These are phyloP conservation scores for Genyomyrus donnyi DNA, from an alignment of 2,113 vertebrate species.

Conservation along the genomic window DNA sequence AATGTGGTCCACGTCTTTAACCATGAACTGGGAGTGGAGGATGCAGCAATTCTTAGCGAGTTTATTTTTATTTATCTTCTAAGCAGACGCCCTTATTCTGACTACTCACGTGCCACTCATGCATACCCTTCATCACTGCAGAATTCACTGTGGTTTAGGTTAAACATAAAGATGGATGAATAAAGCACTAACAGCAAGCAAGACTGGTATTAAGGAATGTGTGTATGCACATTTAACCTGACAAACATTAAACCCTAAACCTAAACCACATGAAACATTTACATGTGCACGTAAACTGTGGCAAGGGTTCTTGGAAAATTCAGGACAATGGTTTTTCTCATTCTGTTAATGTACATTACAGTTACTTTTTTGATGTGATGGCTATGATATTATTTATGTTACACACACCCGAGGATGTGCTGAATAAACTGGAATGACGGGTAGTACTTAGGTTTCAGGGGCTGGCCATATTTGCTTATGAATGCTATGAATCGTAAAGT, in stretches of 20 bases:
- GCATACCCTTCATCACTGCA: not conserved
- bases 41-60: not conserved
- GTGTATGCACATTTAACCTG: not conserved
- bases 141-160: not conserved
- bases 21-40: conserved; percentile 17
- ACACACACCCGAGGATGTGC: not conserved
- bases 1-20: conserved; percentile 9
- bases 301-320: not conserved
- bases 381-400: not conserved
- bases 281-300: not conserved
- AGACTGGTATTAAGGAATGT: not conserved
- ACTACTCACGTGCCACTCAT: not conserved
- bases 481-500: not conserved
- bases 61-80: conserved; percentile 10
- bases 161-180: not conserved
- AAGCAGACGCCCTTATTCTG: not conserved
- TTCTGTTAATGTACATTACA: not conserved
- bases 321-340: not conserved
- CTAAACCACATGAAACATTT: not conserved
- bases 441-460: not conserved
- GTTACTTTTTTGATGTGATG: not conserved
- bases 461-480: not conserved
- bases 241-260: not conserved
- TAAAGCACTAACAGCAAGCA: not conserved
- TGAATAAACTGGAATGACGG: not conserved